These are phyloP conservation scores for Mizuhopecten yessoensis DNA, from an alignment of 1,140 invertebrate genomes.

Conservation along the genomic window DNA sequence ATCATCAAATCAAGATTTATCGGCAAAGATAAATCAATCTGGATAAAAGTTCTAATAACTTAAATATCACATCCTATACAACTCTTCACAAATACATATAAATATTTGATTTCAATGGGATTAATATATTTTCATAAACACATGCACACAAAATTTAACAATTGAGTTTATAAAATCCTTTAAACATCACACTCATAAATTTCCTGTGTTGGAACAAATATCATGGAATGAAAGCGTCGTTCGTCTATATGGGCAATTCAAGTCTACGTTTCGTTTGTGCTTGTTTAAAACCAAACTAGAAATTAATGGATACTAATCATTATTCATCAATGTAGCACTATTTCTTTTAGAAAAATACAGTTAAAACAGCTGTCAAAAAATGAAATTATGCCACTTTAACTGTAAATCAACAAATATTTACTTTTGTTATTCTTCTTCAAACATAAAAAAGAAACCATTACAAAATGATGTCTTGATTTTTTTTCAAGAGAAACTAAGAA, in stretches of 20 bases:
- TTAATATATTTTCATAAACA: conserved; percentile 1
- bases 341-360: too few relatives aligned
- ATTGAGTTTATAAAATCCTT: not conserved
- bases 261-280: not conserved
- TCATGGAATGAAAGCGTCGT: not conserved
- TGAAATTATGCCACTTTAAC: too few relatives aligned
- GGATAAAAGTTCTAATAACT: conserved; percentile 17
- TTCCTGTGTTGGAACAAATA: not conserved
- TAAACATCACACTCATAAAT: not conserved
- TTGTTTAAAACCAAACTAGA: too few relatives aligned
- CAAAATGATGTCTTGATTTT: too few relatives aligned
- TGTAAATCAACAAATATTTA: too few relatives aligned
- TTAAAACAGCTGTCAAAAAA: too few relatives aligned
- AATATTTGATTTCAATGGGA: conserved; percentile 14
- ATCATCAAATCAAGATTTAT: not conserved
- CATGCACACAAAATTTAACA: conserved; percentile 10
- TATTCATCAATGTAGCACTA: too few relatives aligned
- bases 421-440: too few relatives aligned
- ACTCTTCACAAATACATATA: not conserved
- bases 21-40: not conserved
- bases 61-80: conserved; percentile 3
- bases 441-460: too few relatives aligned
- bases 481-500: too few relatives aligned
- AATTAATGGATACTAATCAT: too few relatives aligned
- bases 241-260: not conserved